A percentile compares a stretch with the other conserved stretches of the same genome.
Evolutionary conservation across 2,888 invertebrate genomes (phyloP).

Genomic region (Oxyteleia sp.): DNA sequence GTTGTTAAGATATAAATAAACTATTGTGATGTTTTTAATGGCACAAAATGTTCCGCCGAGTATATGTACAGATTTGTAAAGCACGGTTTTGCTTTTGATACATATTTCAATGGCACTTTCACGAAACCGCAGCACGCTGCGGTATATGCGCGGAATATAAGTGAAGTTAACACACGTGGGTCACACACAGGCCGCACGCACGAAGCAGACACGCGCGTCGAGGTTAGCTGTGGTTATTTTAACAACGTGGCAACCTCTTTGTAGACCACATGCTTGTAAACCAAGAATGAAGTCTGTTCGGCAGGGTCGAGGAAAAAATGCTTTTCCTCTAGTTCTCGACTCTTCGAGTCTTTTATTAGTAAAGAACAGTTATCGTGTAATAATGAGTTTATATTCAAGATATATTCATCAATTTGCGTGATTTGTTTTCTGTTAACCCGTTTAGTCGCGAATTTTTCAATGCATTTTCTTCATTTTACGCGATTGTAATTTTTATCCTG

Average conservation of each 20-base stretch:
- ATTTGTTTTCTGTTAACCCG: too few species aligned
- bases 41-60: slow-evolving; percentile 13
- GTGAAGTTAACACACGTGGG: too few species aligned
- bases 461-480: too few species aligned
- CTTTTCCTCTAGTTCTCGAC: slow-evolving; percentile 67
- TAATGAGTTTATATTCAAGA: too few species aligned
- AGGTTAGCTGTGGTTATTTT: slow-evolving; percentile 86
- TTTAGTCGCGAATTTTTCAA: too few species aligned
- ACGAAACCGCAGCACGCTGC: slow-evolving; percentile 75
- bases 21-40: too few species aligned
- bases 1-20: too few species aligned
- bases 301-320: slow-evolving; percentile 78
- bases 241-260: slow-evolving; percentile 88
- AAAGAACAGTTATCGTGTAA: too few species aligned
- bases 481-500: too few species aligned
- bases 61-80: slow-evolving; percentile 67
- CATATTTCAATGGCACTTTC: slow-evolving; percentile 73
- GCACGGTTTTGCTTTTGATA: slow-evolving; percentile 69
- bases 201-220: slow-evolving; percentile 80
- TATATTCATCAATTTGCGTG: too few species aligned
- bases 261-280: slow-evolving; percentile 88
- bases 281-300: slow-evolving; percentile 87
- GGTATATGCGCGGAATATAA: slow-evolving; percentile 83
- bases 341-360: slow-evolving; percentile 38
- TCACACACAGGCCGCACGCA: too few species aligned